Evolutionary conservation across 92 coral and sea anemone genomes (phyloP), one percentile per base, ranked within the genome.

Genomic region (Porites evermanni): DNA sequence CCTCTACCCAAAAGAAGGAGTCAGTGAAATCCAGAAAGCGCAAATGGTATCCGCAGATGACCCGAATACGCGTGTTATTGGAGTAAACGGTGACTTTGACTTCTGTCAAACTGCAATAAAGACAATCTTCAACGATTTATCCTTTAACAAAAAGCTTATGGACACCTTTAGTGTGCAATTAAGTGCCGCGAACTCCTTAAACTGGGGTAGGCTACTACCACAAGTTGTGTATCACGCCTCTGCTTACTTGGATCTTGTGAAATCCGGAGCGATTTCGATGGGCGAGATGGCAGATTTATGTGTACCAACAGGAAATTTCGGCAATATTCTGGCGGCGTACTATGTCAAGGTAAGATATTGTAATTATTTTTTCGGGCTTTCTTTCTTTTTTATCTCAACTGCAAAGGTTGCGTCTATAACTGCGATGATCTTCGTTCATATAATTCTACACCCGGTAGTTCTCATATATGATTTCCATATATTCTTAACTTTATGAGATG

Each of bases 241-340:
- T 60, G 93, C 96, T 8, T 96, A 96, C 70, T 75, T 96, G 84
- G 98, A 96, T 26, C 89, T 96, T 44, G 98, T 96, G 8, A 90
- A 91, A 75, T 79, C 84, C 8, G 96, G 98, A 7, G 96, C 87
- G 61, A 88, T 96, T 58, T 74, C 98, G 8, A 78, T 94, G 89
- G 98, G 98, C 1, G 94, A 96, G 47, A 70, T 73, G 79, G 91
- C 91, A 0, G 98, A 96, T 21, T 29, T 89, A 8, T 96, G 98
- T 80, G 75, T 96, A 13, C 98, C 98, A n/a, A 96, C 98, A 2
- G 98, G 98, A 51, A 94, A 94, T 70, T 96, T 96, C 81, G 98
- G 98, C 12, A 96, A 96, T 74, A 96, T 96, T 64, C 90, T 96
- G 23, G 98, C 94, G 47, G 98, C 98, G 1, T 96, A 91, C 88